Evolutionary conservation across 2,888 invertebrate species (phyloP).

Genomic region (Antheraea yamamai): DNA sequence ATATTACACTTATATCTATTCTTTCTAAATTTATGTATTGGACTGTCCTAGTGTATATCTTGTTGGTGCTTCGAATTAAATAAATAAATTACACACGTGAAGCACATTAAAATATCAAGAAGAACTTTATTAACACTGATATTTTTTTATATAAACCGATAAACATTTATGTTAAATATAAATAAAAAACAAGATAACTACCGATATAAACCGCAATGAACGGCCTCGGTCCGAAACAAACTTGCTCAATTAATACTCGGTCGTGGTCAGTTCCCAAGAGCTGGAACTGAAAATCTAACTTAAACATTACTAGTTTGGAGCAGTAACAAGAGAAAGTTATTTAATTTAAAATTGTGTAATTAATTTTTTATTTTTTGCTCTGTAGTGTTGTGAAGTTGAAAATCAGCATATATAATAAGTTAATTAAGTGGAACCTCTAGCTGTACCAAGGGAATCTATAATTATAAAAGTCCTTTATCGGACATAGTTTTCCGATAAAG

Average conservation of each 20-base stretch:
- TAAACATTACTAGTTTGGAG: conserved; percentile 2
- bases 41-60: too few relatives aligned
- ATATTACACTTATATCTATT: too few relatives aligned
- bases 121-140: neutral
- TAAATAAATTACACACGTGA: too few relatives aligned
- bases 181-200: conserved; percentile 13
- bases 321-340: neutral
- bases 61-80: too few relatives aligned
- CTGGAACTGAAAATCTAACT: conserved; percentile 1
- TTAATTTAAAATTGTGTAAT: neutral
- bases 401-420: too few relatives aligned
- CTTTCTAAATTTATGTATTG: too few relatives aligned
- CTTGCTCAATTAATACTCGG: conserved; percentile 27
- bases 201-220: conserved; percentile 22
- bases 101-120: too few relatives aligned
- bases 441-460: too few relatives aligned
- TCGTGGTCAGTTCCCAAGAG: conserved; percentile 13
- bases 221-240: conserved; percentile 17
- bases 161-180: neutral
- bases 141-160: neutral
- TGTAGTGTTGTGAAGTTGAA: too few relatives aligned
- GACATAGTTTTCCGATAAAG: too few relatives aligned
- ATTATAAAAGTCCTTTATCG: too few relatives aligned
- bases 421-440: too few relatives aligned
- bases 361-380: neutral